A percentile compares a stretch with the other conserved stretches of the same genome.
Conservation (phyloP, 2,888 invertebrate genomes). For the Metopia argyrocephala region DNA sequence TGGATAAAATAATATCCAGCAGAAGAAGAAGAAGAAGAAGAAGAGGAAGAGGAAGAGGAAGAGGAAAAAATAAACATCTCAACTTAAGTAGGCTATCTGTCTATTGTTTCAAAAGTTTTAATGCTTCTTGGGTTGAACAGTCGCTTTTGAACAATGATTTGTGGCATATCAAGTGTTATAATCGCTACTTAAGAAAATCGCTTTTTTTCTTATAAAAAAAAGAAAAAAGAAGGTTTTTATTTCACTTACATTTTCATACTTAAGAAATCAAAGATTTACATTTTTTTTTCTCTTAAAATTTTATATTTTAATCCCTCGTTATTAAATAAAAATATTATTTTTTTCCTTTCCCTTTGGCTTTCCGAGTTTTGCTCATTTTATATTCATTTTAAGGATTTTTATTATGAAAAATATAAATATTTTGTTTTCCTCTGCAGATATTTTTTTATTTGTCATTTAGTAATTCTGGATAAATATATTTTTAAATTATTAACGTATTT, state of each 20-base stretch:
- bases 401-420: constrained; percentile 34
- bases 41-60: not conserved
- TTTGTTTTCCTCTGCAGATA: too few relatives aligned
- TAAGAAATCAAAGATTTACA: constrained; percentile 27
- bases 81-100: constrained; percentile 49
- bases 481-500: too few relatives aligned
- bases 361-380: too few relatives aligned
- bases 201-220: constrained; percentile 27
- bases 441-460: constrained; percentile 40
- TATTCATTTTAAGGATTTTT: constrained; percentile 24
- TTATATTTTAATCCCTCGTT: constrained; percentile 52
- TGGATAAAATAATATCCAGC: constrained; percentile 15
- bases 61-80: not conserved
- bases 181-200: constrained; percentile 63
- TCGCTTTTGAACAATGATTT: constrained; percentile 50
- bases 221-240: constrained; percentile 32
- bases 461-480: not conserved
- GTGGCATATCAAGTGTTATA: constrained; percentile 64
- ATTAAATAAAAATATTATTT: constrained; percentile 29
- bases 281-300: constrained; percentile 25
- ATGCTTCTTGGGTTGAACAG: constrained; percentile 2
- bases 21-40: not conserved
- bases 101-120: constrained; percentile 34
- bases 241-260: constrained; percentile 22
- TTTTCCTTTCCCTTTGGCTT: constrained; percentile 12